These are phyloP conservation scores for Xestia c-nigrum DNA, from an alignment of 2,888 invertebrate species.

Conservation along the genomic window DNA sequence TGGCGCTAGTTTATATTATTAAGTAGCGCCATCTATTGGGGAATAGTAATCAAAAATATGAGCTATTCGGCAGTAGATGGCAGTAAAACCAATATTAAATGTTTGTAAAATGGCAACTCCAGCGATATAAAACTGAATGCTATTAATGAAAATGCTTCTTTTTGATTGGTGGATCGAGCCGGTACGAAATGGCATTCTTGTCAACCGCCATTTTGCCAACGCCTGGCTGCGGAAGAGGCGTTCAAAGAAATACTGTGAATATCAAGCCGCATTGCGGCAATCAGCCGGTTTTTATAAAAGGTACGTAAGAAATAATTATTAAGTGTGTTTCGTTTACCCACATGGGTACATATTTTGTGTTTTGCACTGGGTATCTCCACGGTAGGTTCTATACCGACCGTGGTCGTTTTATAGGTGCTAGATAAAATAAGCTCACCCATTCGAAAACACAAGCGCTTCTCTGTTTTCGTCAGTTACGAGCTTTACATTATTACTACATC, in stretches of 20 bases:
- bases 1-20: not conserved
- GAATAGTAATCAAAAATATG: constrained; percentile 16
- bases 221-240: constrained; percentile 58
- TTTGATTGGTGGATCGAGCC: constrained; percentile 84
- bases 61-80: constrained; percentile 71
- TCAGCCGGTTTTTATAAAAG: constrained; percentile 72
- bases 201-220: constrained; percentile 84
- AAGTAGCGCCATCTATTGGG: constrained; percentile 48
- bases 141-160: constrained; percentile 76
- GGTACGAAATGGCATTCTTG: constrained; percentile 70
- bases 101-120: constrained; percentile 78
- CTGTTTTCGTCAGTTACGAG: constrained; percentile 90
- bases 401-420: constrained; percentile 92
- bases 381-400: constrained; percentile 82
- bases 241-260: constrained; percentile 56
- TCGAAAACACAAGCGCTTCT: constrained; percentile 84
- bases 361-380: constrained; percentile 92
- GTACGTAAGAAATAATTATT: constrained; percentile 71
- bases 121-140: constrained; percentile 79
- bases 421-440: constrained; percentile 88
- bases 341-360: constrained; percentile 68
- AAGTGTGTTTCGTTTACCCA: constrained; percentile 1
- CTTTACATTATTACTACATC: constrained; percentile 75
- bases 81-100: constrained; percentile 29
- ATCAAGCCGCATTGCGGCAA: constrained; percentile 86